These are phyloP conservation scores for Drosophila santomea DNA, from an alignment of 1,140 invertebrate genomes.

Conservation along the genomic window DNA sequence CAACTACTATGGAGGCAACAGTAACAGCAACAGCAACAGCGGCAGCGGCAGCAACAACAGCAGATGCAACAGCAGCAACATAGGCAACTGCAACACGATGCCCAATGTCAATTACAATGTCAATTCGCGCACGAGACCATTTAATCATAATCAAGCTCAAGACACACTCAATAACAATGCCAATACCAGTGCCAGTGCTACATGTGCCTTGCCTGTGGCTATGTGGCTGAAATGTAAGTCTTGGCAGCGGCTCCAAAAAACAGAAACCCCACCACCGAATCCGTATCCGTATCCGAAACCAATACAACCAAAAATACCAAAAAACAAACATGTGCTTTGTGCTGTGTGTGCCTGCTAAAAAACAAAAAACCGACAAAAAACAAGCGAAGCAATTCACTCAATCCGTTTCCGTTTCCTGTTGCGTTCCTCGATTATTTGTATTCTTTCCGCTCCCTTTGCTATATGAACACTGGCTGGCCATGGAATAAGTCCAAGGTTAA, in stretches of 20 bases:
- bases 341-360: conserved; percentile 40
- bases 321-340: conserved; percentile 36
- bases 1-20: conserved; percentile 22
- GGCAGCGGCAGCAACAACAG: conserved; percentile 13
- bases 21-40: background rate
- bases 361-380: background rate
- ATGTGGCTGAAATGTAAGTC: conserved; percentile 84
- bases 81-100: conserved; percentile 58
- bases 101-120: conserved; percentile 72
- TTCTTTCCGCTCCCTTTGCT: conserved; percentile 9
- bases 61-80: conserved; percentile 24
- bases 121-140: conserved; percentile 76
- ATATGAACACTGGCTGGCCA: conserved; percentile 18
- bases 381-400: conserved; percentile 9
- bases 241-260: conserved; percentile 70
- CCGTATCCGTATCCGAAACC: conserved; percentile 14
- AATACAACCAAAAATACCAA: background rate
- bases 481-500: conserved; percentile 2
- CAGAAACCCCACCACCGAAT: conserved; percentile 17
- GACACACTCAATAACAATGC: conserved; percentile 73
- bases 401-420: conserved; percentile 37
- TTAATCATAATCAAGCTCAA: conserved; percentile 79
- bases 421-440: conserved; percentile 40
- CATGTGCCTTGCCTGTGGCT: conserved; percentile 69
- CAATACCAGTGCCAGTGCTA: conserved; percentile 66